These are phyloP conservation scores for Brachionus plicatilis DNA, from an alignment of 1,140 invertebrate species.

Conservation along the genomic window DNA sequence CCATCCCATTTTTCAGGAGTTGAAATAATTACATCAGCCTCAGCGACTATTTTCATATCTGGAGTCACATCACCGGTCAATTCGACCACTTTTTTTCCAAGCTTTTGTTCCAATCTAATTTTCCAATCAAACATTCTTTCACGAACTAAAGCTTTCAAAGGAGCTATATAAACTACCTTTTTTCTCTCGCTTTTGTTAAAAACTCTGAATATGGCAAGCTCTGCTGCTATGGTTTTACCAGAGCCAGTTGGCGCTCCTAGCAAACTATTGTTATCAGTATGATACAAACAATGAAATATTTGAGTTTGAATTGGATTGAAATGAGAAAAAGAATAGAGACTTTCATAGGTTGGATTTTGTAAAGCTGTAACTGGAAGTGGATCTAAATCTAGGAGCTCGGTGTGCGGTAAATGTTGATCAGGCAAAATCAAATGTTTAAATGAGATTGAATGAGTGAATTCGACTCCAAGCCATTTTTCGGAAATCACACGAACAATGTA, in stretches of 20 bases:
- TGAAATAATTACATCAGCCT: conserved; percentile 86
- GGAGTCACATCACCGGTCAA: conserved; percentile 92
- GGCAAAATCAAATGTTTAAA: conserved; percentile 86
- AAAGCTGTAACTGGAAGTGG: conserved; percentile 79
- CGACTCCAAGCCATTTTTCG: conserved; percentile 82
- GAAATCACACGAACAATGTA: conserved; percentile 81
- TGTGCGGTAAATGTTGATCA: conserved; percentile 84
- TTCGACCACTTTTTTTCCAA: conserved; percentile 73
- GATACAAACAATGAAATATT: conserved; percentile 90
- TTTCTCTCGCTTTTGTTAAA: conserved; percentile 30
- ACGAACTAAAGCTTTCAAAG: conserved; percentile 90
- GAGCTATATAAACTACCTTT: conserved; percentile 93
- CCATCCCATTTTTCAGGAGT: conserved; percentile 99
- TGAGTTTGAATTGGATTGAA: conserved; percentile 99
- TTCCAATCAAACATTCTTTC: conserved; percentile 94
- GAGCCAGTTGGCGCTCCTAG: conserved; percentile 96
- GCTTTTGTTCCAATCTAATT: conserved; percentile 40
- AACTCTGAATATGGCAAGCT: conserved; percentile 94
- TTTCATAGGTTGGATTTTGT: conserved; percentile 69
- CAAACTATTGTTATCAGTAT: conserved; percentile 87
- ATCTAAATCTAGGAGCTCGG: conserved; percentile 82
- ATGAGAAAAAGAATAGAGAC: conserved; percentile 81
- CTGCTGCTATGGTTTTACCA: conserved; percentile 95
- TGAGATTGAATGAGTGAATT: conserved; percentile 67
- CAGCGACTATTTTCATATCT: conserved; percentile 74